These are phyloP conservation scores for Ifrita kowaldi DNA, from an alignment of 2,113 vertebrate species.

Conservation along the genomic window DNA sequence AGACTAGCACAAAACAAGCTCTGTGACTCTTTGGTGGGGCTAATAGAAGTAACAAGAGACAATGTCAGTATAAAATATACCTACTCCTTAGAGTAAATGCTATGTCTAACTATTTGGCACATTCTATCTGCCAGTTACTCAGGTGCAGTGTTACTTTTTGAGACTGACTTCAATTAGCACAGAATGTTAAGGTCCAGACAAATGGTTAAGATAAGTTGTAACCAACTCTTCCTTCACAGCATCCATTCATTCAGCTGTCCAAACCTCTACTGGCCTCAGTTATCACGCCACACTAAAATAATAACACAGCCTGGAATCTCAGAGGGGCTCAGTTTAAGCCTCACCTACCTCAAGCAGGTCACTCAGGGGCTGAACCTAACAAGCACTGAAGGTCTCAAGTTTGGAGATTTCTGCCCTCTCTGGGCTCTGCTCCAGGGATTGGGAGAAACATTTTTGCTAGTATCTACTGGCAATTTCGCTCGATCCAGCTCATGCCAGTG, in stretches of 20 bases:
- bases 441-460: not conserved
- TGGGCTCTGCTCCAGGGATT: not conserved
- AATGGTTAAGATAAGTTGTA: not conserved
- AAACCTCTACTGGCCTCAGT: not conserved
- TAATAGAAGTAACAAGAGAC: not conserved
- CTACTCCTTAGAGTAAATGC: not conserved
- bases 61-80: not conserved
- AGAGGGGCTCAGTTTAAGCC: not conserved
- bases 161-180: not conserved
- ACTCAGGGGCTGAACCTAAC: not conserved
- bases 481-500: not conserved
- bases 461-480: not conserved
- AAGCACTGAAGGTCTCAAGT: not conserved
- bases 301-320: not conserved
- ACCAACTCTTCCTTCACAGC: not conserved
- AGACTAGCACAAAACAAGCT: not conserved
- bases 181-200: not conserved
- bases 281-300: not conserved
- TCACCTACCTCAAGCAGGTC: not conserved
- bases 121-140: not conserved
- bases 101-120: not conserved
- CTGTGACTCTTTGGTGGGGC: not conserved
- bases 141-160: not conserved
- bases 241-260: not conserved
- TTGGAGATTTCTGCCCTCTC: not conserved